Evolutionary conservation across 2,113 vertebrate species (phyloP).

Genomic region (Actinemys pallida): DNA sequence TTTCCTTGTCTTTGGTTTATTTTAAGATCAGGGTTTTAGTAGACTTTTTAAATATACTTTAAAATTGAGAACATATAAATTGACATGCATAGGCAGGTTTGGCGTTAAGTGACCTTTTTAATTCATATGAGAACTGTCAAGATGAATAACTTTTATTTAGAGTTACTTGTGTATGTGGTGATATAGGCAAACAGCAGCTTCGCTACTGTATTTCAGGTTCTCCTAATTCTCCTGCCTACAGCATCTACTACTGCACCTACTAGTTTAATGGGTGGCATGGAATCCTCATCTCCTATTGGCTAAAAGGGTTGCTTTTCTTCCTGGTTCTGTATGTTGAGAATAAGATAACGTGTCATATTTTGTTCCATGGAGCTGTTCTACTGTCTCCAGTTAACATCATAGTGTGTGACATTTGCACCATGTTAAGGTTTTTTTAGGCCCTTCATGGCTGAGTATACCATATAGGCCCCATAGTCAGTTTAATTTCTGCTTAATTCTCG

Average conservation of each 20-base stretch:
- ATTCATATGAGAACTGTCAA: neutral
- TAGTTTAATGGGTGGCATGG: neutral
- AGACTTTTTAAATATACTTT: neutral
- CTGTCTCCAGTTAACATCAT: neutral
- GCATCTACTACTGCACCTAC: neutral
- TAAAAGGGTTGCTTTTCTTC: neutral
- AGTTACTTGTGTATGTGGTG: neutral
- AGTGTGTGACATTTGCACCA: rapidly evolving
- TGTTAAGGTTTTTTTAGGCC: rapidly evolving
- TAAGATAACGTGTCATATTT: neutral
- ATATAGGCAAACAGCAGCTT: neutral
- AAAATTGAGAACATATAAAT: neutral
- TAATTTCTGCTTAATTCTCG: neutral
- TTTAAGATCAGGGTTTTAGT: neutral
- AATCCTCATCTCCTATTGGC: neutral
- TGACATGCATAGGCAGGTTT: neutral
- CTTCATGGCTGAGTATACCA: neutral
- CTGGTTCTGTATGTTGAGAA: neutral
- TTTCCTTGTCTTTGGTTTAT: neutral
- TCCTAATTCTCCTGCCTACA: neutral
- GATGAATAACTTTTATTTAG: neutral
- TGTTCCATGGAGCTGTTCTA: neutral
- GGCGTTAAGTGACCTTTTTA: neutral
- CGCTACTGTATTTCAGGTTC: neutral
- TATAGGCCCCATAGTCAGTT: neutral